Evolutionary conservation across 1,140 invertebrate genomes (phyloP).

Genomic region (Mactra quadrangularis): DNA sequence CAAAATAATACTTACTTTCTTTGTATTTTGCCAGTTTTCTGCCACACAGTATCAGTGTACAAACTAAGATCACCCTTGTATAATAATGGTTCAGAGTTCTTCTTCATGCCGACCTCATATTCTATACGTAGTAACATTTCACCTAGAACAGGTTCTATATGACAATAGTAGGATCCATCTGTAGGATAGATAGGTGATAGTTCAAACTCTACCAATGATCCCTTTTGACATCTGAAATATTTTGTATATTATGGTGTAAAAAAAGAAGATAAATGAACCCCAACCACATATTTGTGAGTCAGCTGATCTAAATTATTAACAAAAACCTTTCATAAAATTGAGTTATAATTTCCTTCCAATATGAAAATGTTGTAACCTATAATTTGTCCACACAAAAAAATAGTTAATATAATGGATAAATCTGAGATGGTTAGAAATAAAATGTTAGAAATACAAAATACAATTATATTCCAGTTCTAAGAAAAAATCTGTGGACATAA

Average conservation of each 20-base stretch:
- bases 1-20: conserved; percentile 35
- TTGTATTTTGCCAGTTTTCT: conserved; percentile 46
- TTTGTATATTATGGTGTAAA: not conserved
- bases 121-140: conserved; percentile 21
- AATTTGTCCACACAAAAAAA: too few relatives aligned
- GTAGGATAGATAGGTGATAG: conserved; percentile 30
- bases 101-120: conserved; percentile 14
- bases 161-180: conserved; percentile 14
- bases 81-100: not conserved
- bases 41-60: conserved; percentile 29
- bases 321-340: too few relatives aligned
- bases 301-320: too few relatives aligned
- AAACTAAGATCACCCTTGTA: conserved; percentile 21
- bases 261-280: not conserved
- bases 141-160: conserved; percentile 37
- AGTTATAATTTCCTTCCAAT: too few relatives aligned
- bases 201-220: conserved; percentile 42
- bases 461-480: too few relatives aligned
- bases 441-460: too few relatives aligned
- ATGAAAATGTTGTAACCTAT: too few relatives aligned
- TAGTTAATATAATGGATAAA: too few relatives aligned
- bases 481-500: too few relatives aligned
- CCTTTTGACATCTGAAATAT: conserved; percentile 52
- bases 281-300: too few relatives aligned
- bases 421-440: too few relatives aligned